Evolutionary conservation across 2,888 invertebrate species (phyloP), one percentile per base, ranked within the genome.

Genomic region (Trachelus iudaicus): DNA sequence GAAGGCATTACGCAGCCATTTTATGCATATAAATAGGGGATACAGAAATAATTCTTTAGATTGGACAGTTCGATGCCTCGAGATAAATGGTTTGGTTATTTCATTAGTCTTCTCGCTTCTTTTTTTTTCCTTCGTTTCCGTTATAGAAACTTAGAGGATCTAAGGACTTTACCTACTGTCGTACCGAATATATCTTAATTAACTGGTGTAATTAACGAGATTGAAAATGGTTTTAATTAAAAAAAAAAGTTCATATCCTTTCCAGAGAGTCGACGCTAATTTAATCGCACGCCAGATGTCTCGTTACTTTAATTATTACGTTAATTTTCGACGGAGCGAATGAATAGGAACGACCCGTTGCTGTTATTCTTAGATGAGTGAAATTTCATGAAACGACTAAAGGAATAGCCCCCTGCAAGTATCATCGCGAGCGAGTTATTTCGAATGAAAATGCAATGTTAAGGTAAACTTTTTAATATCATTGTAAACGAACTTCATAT

Each of bases 211-310:
- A 23, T 56, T 56, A 56, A 56, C 56, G 23, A 56, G 56, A 56
- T 56, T 56, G 56, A 56, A 6, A 23, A 56, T 56, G 56, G 56
- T 23, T 56, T 23, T 56, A 56, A 56, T 9, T 9, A 23, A 23
- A 56, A 56, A 40, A 40, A 23, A 56, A 56, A 9, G 23, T 23
- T 56, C 23, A 56, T 56, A 23, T 56, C 23, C 56, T 56, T 56
- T 56, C 23, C 23, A 2, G 23, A 23, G 71, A 71, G 71, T 71
- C 71, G 31, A 71, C 71, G 12, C 71, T 71, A 71, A 71, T 71
- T 71, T 71, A 71, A 71, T 71, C 71, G 34, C 31, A 31, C 23
- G 34, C 13, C 71, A 71, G 71, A 71, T 71, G 71, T 71, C 71
- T 71, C 31, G 33, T 71, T 34, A 34, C 71, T 31, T 71, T 33